A percentile compares a stretch with the other conserved stretches of the same genome.
phyloP scores from a whole-genome alignment of 2,113 vertebrate species.

The Oreochromis spilurus region DNA sequence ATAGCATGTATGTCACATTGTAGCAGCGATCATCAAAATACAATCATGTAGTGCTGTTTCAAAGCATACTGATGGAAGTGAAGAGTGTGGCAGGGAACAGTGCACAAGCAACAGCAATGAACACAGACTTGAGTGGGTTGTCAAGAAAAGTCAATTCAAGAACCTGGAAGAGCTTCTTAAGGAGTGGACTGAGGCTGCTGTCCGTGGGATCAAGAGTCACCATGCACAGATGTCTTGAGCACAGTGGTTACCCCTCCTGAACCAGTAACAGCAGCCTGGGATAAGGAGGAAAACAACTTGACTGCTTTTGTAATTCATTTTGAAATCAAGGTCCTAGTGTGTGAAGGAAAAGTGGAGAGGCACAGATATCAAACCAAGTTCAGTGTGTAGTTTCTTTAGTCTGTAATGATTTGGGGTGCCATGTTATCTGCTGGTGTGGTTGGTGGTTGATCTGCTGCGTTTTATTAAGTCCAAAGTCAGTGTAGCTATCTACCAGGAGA shows the following conservation, averaged over 20 bases:
- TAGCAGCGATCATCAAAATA: background rate
- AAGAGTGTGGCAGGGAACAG: background rate
- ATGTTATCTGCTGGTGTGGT: background rate
- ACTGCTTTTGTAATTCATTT: background rate
- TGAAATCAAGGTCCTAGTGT: background rate
- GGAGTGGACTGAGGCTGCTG: background rate
- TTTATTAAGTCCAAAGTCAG: background rate
- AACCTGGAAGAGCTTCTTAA: background rate
- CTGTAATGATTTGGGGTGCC: background rate
- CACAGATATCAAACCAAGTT: background rate
- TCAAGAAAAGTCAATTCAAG: background rate
- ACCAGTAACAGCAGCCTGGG: background rate
- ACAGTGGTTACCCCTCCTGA: background rate
- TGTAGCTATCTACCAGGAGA: background rate
- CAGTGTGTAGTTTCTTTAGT: background rate
- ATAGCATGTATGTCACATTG: background rate
- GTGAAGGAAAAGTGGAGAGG: background rate
- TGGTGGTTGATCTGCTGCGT: accelerated
- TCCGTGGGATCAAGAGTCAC: background rate
- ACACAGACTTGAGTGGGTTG: background rate
- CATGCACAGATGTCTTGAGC: background rate
- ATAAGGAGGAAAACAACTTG: accelerated
- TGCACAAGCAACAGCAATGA: background rate
- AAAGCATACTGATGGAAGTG: background rate
- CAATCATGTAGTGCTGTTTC: accelerated